Base-by-base conservation (phyloP, 2,113 vertebrate species). In the Pampusana beccarii region DNA sequence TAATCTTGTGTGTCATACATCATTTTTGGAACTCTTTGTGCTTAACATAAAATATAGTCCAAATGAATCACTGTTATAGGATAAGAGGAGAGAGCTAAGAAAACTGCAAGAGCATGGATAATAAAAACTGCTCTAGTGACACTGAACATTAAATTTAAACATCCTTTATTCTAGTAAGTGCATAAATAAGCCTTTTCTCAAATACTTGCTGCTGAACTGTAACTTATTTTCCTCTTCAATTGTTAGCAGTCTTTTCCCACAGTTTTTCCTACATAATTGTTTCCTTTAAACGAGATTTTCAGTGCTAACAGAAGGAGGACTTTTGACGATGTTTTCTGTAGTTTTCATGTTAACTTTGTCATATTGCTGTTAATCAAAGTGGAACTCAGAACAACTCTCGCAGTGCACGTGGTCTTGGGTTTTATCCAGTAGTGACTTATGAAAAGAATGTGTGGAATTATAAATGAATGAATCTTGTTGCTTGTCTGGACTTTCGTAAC, bases 371-470 rank as follows among this genome's bases (percentile, higher is more conserved):
- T 88, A 92, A 29, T 65, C 28, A 46, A 88, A 74, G n/a, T 90
- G 51, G 23, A 83, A 86, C 51, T 95, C 67, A 57, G 73, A 62
- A 29, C 71, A 61, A 46, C 71, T 72, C 48, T 95, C 46, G n/a
- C 34, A 82, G 16, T 87, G 12, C 50, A 80, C 16, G 10, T 86
- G 72, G 75, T 92, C 64, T 80, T 87, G 42, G 18, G 16, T 88
- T 93, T 87, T 61, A 73, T 66, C 8, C 19, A 28, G 31, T 65
- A 88, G 65, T 66, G 57, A 88, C 53, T 95, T 87, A 72, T 9
- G 97, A 60, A 94, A 96, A 95, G 65, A 92, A 88, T 67, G 67
- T 73, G 95, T 85, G 7, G 16, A 66, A 91, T 85, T 96, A 36
- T 93, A 88, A 88, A 91, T 78, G 44, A 73, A 86, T 20, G 33